These are phyloP conservation scores for Lomographa bimaculata DNA, from an alignment of 2,888 invertebrate genomes.

Conservation along the genomic window DNA sequence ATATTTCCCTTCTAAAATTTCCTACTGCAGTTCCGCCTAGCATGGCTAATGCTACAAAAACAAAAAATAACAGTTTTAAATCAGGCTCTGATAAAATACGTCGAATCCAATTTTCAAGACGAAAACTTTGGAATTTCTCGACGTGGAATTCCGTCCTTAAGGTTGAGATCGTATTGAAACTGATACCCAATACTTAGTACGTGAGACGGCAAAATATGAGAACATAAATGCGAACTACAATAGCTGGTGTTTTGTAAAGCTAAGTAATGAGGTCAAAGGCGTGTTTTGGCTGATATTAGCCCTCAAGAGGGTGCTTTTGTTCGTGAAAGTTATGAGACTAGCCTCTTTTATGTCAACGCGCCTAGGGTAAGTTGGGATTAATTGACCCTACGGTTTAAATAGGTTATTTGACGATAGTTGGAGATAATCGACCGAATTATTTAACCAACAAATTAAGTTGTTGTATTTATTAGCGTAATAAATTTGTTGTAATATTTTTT, in stretches of 20 bases:
- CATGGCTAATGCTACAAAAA: no score
- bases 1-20: no score
- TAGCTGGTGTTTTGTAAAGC: conserved; percentile 21
- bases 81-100: no score
- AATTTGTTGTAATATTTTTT: no score
- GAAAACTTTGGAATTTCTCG: no score
- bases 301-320: conserved; percentile 31
- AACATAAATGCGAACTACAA: conserved; percentile 16
- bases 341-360: conserved; percentile 29
- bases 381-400: conserved; percentile 26
- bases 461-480: no score
- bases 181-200: conserved; percentile 12
- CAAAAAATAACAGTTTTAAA: no score
- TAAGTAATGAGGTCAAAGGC: conserved; percentile 26
- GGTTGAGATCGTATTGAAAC: conserved; percentile 3
- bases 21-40: no score
- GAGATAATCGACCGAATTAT: no score
- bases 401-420: conserved; percentile 23
- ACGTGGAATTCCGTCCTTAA: no score
- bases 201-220: conserved; percentile 14
- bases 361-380: conserved; percentile 26
- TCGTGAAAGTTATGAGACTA: conserved; percentile 37
- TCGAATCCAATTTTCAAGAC: no score
- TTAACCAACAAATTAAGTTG: no score
- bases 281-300: conserved; percentile 30